phyloP scores from a whole-genome alignment of 2,113 vertebrate species.

The Alectura lathami region DNA sequence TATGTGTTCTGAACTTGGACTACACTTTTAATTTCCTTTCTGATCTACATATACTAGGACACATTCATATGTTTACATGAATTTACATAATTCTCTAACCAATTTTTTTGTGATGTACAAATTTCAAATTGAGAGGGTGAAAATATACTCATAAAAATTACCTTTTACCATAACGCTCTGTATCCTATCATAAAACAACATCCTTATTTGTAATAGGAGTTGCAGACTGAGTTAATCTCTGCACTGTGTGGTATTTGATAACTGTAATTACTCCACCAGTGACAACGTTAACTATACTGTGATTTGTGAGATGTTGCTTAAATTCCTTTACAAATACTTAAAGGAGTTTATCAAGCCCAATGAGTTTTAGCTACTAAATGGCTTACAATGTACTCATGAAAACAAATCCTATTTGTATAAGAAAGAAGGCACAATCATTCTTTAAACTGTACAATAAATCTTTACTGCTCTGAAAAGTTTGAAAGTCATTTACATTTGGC shows the following conservation, averaged over 20 bases:
- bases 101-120: not conserved
- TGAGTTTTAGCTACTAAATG: conserved; percentile 61
- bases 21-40: not conserved
- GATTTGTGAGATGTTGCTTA: conserved; percentile 57
- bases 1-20: not conserved
- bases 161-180: not conserved
- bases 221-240: not conserved
- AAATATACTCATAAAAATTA: not conserved
- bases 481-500: conserved; percentile 66
- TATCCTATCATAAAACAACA: not conserved
- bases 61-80: not conserved
- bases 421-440: conserved; percentile 63
- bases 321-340: conserved; percentile 70
- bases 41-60: not conserved
- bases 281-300: not conserved
- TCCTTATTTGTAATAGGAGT: not conserved
- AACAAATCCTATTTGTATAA: conserved; percentile 54
- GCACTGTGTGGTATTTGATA: not conserved
- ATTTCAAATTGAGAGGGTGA: not conserved
- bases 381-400: conserved; percentile 8
- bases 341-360: conserved; percentile 43
- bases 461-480: conserved; percentile 67
- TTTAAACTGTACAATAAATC: conserved; percentile 68
- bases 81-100: not conserved
- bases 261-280: not conserved